Evolutionary conservation across 2,888 invertebrate species (phyloP).

Genomic region (Ophioninae sp.): DNA sequence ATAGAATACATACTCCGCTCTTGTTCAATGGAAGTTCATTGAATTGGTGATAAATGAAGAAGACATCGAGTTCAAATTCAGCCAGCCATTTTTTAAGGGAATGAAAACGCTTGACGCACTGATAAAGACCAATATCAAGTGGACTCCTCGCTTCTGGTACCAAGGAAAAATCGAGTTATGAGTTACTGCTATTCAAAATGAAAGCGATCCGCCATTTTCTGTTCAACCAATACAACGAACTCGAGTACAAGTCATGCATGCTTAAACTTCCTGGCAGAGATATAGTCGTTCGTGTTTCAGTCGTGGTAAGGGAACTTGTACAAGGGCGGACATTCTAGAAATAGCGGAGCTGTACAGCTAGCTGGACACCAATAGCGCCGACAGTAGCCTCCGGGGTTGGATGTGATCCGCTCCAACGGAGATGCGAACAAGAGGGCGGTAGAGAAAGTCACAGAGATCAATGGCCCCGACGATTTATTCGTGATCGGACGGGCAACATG

Average conservation of each 20-base stretch:
- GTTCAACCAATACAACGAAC: constrained; percentile 31
- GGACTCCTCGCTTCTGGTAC: too few relatives aligned
- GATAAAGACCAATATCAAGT: too few relatives aligned
- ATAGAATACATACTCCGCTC: too few relatives aligned
- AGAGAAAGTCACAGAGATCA: constrained; percentile 43
- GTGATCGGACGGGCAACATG: constrained; percentile 76
- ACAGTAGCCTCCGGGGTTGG: constrained; percentile 39
- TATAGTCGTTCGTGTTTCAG: constrained; percentile 66
- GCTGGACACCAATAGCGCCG: constrained; percentile 63
- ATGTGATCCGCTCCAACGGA: constrained; percentile 49
- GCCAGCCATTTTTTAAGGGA: too few relatives aligned
- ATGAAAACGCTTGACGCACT: too few relatives aligned
- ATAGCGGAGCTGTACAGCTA: constrained; percentile 47
- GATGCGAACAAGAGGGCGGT: constrained; percentile 55
- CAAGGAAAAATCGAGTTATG: constrained; percentile 4
- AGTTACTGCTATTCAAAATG: not conserved
- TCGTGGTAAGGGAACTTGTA: constrained; percentile 75
- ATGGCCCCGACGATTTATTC: constrained; percentile 77
- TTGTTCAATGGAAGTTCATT: too few relatives aligned
- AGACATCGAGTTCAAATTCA: too few relatives aligned
- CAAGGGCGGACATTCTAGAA: constrained; percentile 73
- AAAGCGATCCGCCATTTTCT: constrained; percentile 22
- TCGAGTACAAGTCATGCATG: constrained; percentile 32
- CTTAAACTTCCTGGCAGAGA: constrained; percentile 73
- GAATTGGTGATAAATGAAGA: too few relatives aligned